These are phyloP conservation scores for Asobara japonica DNA, from an alignment of 1,140 invertebrate genomes.

Conservation along the genomic window DNA sequence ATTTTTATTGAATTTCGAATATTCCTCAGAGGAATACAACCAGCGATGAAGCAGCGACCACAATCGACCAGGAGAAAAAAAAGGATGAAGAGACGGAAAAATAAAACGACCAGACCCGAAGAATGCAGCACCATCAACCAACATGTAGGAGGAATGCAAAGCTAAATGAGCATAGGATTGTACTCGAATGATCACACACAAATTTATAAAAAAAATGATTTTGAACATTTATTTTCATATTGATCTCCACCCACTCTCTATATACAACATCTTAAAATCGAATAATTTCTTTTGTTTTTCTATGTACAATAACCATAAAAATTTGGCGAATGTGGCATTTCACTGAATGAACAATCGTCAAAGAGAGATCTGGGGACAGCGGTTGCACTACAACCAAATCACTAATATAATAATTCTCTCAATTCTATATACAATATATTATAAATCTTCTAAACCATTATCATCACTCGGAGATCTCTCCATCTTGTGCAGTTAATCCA, in stretches of 20 bases:
- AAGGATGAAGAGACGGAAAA: too few relatives aligned
- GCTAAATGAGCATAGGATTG: too few relatives aligned
- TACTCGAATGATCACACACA: not conserved
- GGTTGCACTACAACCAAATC: constrained; percentile 1
- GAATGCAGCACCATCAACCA: too few relatives aligned
- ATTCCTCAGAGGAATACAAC: not conserved
- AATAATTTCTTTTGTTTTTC: not conserved
- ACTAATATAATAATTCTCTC: constrained; percentile 15
- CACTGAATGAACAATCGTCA: not conserved
- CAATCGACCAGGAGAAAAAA: too few relatives aligned
- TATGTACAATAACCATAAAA: constrained; percentile 6
- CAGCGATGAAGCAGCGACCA: not conserved
- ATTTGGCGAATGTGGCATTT: not conserved
- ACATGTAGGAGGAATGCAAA: too few relatives aligned
- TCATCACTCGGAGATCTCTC: constrained; percentile 12
- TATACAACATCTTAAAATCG: constrained; percentile 27
- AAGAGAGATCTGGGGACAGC: constrained; percentile 21
- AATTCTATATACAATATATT: constrained; percentile 29
- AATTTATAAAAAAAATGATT: constrained; percentile 41
- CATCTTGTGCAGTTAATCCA: not conserved
- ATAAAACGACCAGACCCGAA: too few relatives aligned
- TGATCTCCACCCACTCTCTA: constrained; percentile 21
- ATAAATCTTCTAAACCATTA: constrained; percentile 5
- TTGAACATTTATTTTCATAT: constrained; percentile 57
- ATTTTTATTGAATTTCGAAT: not conserved